Evolutionary conservation across 2,888 invertebrate genomes (phyloP).

Genomic region (Glyphotaelius pellucidus): DNA sequence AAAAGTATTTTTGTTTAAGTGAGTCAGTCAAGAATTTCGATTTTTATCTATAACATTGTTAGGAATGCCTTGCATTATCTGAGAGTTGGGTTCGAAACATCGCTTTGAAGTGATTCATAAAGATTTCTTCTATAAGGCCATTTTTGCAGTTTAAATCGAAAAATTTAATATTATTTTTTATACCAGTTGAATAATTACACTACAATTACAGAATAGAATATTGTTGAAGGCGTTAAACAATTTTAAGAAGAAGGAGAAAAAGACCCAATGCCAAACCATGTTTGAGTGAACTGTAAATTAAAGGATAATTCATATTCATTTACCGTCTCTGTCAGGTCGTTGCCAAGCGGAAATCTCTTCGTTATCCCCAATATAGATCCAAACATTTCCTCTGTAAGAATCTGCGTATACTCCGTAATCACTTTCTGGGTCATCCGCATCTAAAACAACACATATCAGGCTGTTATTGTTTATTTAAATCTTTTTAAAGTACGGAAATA

Average conservation of each 20-base stretch:
- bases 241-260: too few species aligned
- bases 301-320: too few species aligned
- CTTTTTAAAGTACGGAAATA: not conserved
- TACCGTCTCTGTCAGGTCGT: conserved; percentile 73
- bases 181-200: not conserved
- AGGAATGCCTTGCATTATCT: not conserved
- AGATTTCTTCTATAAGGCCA: too few species aligned
- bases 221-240: not conserved
- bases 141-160: too few species aligned
- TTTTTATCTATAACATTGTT: not conserved
- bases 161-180: not conserved
- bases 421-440: conserved; percentile 67
- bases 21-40: conserved; percentile 4
- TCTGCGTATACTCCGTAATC: conserved; percentile 86
- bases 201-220: not conserved
- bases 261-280: too few species aligned
- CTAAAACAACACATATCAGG: conserved; percentile 47
- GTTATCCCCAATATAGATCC: conserved; percentile 86
- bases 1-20: conserved; percentile 22
- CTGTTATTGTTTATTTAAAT: not conserved
- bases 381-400: conserved; percentile 83
- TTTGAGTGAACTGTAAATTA: too few species aligned
- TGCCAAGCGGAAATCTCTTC: conserved; percentile 83
- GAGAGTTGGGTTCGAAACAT: not conserved
- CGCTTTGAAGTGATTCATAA: not conserved